Conservation (phyloP, 2,797 vertebrate species). For the Anniella stebbinsi region DNA sequence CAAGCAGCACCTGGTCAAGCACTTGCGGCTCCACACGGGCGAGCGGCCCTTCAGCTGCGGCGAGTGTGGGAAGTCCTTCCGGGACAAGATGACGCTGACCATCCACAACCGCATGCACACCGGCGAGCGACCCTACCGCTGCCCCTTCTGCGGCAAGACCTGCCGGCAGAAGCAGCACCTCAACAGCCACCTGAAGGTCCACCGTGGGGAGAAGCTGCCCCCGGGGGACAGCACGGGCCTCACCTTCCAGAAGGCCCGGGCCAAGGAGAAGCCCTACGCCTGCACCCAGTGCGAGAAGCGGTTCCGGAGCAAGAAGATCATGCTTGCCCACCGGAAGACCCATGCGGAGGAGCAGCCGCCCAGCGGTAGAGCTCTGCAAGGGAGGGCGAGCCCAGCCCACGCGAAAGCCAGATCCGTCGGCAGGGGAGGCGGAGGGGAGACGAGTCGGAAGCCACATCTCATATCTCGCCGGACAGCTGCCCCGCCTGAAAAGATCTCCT, state of each 20-base stretch:
- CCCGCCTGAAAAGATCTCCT: accelerated
- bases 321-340: constrained; percentile 41
- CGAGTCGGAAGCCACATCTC: accelerated
- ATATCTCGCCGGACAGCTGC: accelerated
- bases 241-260: neutral
- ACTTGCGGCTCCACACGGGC: constrained; percentile 51
- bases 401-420: neutral
- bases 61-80: constrained; percentile 57
- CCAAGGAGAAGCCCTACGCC: constrained; percentile 37
- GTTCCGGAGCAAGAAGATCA: constrained; percentile 31
- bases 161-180: constrained; percentile 60
- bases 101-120: constrained; percentile 59
- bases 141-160: constrained; percentile 53
- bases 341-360: neutral
- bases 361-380: too few species aligned
- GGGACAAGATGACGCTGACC: constrained; percentile 39
- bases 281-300: constrained; percentile 46
- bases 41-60: constrained; percentile 55
- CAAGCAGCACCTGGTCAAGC: constrained; percentile 52
- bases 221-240: neutral
- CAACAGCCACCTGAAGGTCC: constrained; percentile 58
- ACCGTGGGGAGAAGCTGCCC: neutral
- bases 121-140: constrained; percentile 49
- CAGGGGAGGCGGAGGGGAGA: neutral
- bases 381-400: accelerated